These are phyloP conservation scores for Pionites leucogaster DNA, from an alignment of 2,113 vertebrate genomes.

Conservation along the genomic window DNA sequence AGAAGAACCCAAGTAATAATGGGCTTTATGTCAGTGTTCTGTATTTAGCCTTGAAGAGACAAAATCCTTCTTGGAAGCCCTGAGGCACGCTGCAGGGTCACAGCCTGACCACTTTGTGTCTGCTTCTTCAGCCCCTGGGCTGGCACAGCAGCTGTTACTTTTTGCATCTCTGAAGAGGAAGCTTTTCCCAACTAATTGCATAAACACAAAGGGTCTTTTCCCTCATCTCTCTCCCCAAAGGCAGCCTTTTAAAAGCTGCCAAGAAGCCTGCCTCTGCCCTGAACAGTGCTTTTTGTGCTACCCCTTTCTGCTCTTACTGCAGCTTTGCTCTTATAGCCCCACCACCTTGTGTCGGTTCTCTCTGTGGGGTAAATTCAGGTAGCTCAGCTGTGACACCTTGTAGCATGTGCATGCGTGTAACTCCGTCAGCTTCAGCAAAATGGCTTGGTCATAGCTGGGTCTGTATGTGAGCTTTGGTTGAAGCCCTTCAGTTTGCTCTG, in stretches of 20 bases:
- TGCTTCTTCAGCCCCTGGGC: neutral
- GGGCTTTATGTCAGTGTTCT: neutral
- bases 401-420: no score
- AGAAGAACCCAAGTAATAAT: neutral
- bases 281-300: neutral
- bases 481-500: neutral
- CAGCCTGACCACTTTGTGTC: neutral
- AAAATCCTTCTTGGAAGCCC: neutral
- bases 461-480: neutral
- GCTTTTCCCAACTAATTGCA: neutral
- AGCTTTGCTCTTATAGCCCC: neutral
- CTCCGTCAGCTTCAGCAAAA: neutral
- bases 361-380: neutral
- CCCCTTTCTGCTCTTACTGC: neutral
- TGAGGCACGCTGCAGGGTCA: neutral
- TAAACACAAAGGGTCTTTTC: neutral
- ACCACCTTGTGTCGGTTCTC: fast-evolving
- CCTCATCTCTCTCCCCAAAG: neutral
- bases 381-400: neutral
- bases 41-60: neutral
- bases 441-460: neutral
- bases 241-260: neutral
- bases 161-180: neutral
- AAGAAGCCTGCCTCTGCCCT: neutral
- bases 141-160: constrained; percentile 44